Conservation (phyloP, 2,888 invertebrate species). For the Tenthredo mesomela region DNA sequence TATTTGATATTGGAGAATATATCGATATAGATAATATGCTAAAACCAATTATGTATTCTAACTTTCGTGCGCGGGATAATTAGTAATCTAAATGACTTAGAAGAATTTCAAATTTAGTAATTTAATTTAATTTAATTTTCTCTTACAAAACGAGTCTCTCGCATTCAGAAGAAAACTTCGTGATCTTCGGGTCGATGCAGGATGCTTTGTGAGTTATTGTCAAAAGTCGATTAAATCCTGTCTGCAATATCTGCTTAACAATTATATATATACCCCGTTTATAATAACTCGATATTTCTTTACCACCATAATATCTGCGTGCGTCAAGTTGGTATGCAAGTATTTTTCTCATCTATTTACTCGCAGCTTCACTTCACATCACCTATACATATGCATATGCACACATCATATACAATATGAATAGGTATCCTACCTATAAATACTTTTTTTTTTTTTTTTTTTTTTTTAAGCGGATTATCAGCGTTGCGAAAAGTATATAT, state of each 20-base stretch:
- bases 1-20: neutral
- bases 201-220: neutral
- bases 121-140: no score
- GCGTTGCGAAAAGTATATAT: slow-evolving; percentile 11
- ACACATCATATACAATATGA: neutral
- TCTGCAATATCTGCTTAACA: neutral
- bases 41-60: neutral
- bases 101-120: neutral
- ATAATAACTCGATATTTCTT: slow-evolving; percentile 18
- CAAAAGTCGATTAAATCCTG: neutral
- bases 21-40: neutral
- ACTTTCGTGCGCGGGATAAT: neutral
- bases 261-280: neutral
- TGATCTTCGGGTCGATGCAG: neutral
- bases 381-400: no score
- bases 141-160: neutral
- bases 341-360: neutral
- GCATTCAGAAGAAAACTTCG: neutral
- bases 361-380: neutral
- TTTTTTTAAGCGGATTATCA: slow-evolving; percentile 23
- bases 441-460: no score
- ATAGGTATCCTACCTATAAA: neutral
- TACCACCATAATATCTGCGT: neutral
- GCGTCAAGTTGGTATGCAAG: neutral
- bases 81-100: neutral